These are phyloP conservation scores for Pachypeltis micranthus DNA, from an alignment of 1,140 invertebrate species.

Conservation along the genomic window DNA sequence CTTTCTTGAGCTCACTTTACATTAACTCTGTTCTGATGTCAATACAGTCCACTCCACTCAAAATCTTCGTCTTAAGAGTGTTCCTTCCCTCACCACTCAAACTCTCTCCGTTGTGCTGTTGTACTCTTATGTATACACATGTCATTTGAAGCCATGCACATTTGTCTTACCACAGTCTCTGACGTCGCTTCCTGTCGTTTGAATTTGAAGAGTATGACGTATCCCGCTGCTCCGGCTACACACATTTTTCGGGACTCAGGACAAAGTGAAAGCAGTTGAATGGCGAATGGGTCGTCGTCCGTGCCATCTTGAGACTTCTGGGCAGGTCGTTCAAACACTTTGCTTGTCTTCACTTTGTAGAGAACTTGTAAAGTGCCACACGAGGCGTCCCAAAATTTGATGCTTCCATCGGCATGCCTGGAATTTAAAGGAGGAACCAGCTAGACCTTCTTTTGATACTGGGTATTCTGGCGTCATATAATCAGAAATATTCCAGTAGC, in stretches of 20 bases:
- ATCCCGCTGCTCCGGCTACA: constrained; percentile 77
- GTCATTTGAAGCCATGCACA: no score
- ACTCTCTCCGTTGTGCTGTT: no score
- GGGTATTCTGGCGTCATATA: no score
- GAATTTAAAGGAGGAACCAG: no score
- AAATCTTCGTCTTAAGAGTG: no score
- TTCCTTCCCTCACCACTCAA: no score
- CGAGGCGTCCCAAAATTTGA: constrained; percentile 97
- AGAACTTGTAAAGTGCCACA: constrained; percentile 85
- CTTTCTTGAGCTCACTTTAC: no score
- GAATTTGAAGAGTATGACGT: constrained; percentile 92
- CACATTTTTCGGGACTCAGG: constrained; percentile 82
- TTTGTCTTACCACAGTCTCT: constrained; percentile 71
- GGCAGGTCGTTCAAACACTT: constrained; percentile 66
- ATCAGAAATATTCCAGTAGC: no score
- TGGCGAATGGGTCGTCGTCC: constrained; percentile 86
- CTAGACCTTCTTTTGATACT: no score
- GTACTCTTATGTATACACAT: no score
- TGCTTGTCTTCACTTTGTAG: constrained; percentile 89
- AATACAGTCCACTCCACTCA: no score
- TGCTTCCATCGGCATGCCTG: constrained; percentile 89
- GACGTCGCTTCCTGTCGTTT: constrained; percentile 74
- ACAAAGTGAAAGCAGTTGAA: constrained; percentile 83
- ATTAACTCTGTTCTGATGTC: no score
- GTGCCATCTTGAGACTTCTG: constrained; percentile 36